Conservation (phyloP, 2,113 vertebrate species). For the Psettodes erumei region DNA sequence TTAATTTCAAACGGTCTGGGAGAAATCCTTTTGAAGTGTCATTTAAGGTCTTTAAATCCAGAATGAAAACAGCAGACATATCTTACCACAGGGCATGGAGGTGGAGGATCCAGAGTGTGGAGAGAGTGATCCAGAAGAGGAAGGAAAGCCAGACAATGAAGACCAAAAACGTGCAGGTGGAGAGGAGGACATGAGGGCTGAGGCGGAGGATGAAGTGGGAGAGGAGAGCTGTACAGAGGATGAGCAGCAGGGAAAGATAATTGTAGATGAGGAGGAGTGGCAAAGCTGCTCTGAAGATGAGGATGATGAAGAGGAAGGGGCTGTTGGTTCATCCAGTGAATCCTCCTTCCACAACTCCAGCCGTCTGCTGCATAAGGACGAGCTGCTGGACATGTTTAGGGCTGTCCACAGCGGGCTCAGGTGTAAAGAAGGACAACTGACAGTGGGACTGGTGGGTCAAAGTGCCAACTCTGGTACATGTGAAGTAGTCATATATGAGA, state of each 20-base stretch:
- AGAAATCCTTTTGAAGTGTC: not conserved
- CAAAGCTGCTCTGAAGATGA: slow-evolving; percentile 90
- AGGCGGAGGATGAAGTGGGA: not conserved
- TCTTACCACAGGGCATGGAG: slow-evolving; percentile 77
- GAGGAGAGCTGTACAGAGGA: slow-evolving; percentile 54
- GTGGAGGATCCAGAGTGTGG: slow-evolving; percentile 55
- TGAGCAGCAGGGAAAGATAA: slow-evolving; percentile 66
- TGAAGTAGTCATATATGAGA: not conserved
- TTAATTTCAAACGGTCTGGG: not conserved
- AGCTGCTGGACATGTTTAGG: slow-evolving; percentile 89
- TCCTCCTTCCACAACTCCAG: slow-evolving; percentile 84
- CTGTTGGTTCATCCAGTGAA: slow-evolving; percentile 27
- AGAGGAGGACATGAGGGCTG: not conserved
- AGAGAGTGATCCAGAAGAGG: slow-evolving; percentile 73
- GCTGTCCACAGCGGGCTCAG: slow-evolving; percentile 82
- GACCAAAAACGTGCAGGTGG: slow-evolving; percentile 9
- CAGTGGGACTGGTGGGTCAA: slow-evolving; percentile 92
- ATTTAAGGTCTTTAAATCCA: not conserved
- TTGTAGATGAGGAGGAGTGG: slow-evolving; percentile 87
- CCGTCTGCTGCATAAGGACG: slow-evolving; percentile 87
- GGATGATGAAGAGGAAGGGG: slow-evolving; percentile 40
- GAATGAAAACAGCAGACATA: not conserved
- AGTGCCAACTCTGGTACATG: not conserved
- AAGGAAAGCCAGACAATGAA: slow-evolving; percentile 44
- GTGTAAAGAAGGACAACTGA: slow-evolving; percentile 89